A percentile compares a stretch with the other conserved stretches of the same genome.
Conservation (phyloP, 2,113 vertebrate species). For the Poicephalus gulielmi region DNA sequence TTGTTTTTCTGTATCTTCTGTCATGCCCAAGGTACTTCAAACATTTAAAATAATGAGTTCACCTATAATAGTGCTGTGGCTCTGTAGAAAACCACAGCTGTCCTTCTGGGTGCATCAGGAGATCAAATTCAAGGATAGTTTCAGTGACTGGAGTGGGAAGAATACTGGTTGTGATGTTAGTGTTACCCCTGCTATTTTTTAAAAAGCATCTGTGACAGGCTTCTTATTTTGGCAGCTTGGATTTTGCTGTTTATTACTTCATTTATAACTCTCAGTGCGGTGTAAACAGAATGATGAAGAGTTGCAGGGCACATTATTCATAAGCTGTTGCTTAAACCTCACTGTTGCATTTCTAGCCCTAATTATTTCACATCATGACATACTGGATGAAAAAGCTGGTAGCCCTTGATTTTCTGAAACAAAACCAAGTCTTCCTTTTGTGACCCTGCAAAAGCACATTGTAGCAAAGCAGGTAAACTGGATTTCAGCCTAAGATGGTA, state of each 20-base stretch:
- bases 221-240: background rate
- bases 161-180: background rate
- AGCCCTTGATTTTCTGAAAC: background rate
- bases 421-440: background rate
- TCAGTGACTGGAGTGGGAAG: background rate
- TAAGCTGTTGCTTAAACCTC: background rate
- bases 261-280: constrained; percentile 7
- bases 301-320: background rate
- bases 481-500: background rate
- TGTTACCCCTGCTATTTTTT: background rate
- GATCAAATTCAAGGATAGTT: background rate
- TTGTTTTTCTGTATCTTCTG: constrained; percentile 5
- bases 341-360: background rate
- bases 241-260: constrained; percentile 14
- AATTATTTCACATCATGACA: background rate
- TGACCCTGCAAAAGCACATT: background rate
- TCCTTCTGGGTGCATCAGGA: background rate
- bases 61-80: background rate
- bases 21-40: background rate
- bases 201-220: background rate
- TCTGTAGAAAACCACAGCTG: background rate
- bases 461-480: background rate
- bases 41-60: background rate
- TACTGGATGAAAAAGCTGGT: background rate
- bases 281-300: background rate